Evolutionary conservation across 2,888 invertebrate species (phyloP), one percentile per base, ranked within the genome.

Genomic region (Patella ulyssiponensis): DNA sequence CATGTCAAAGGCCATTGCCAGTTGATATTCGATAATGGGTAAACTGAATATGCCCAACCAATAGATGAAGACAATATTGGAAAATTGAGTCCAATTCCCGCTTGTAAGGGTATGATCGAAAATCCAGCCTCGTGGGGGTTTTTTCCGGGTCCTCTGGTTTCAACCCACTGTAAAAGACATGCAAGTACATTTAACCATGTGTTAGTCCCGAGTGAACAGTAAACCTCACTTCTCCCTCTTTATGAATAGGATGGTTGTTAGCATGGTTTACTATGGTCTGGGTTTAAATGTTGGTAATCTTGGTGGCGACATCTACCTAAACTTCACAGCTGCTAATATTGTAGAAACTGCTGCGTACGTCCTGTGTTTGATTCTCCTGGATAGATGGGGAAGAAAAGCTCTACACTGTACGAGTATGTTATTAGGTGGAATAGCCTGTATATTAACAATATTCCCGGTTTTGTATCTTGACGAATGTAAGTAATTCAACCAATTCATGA

Each of bases 361-460:
- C 7, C 71, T 85, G 7, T 82, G 83, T 51, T 74, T 86, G 20
- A 58, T 86, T 14, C 73, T 87, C 14, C 75, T 87, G 15, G 84
- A 86, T 72, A 73, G 86, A 70, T 51, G 83, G 3, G 87, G 86
- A 9, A 75, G 87, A 27, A 85, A 85, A 69, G 79, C 79, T 58
- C 80, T 83, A 11, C 84, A 84, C 33, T 81, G 79, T 64, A 64
- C 70, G 3, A 75, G 77, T 12, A 85, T 86, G 85, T 74, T 85
- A 12, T 33, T 83, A 4, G 87, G 86, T 2, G 87, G 86, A 58
- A 73, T 85, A 11, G 83, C 84, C 15, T 87, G 86, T 78, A 94
- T 96, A 69, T 90, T 94, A 5, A 96, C 96, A 0, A 94, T 95
- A 20, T 86, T 86, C 69, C 82, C 86, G 0, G 81, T 84, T 33